Conservation (phyloP, 1,140 invertebrate species). For the Parapsyche elsis region DNA sequence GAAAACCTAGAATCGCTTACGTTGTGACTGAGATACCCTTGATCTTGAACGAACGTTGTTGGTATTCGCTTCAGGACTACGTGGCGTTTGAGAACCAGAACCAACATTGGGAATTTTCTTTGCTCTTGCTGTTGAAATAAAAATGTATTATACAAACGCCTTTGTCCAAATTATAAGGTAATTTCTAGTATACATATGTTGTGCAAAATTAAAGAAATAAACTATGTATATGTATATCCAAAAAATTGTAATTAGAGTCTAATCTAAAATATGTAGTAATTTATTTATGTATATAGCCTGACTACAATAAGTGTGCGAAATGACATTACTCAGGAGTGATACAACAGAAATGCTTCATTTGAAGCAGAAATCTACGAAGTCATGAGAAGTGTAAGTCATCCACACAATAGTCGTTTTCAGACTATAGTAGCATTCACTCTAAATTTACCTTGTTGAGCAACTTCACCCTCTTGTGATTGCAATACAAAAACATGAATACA, state of each 20-base stretch:
- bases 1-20: constrained; percentile 69
- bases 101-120: constrained; percentile 68
- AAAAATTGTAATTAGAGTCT: too few species aligned
- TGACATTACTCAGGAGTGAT: too few species aligned
- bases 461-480: constrained; percentile 67
- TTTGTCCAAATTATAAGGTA: too few species aligned
- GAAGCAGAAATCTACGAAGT: too few species aligned
- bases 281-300: too few species aligned
- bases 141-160: neutral
- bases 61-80: constrained; percentile 74
- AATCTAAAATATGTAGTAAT: too few species aligned
- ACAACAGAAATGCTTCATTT: too few species aligned
- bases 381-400: too few species aligned
- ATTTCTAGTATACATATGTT: too few species aligned
- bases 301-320: too few species aligned
- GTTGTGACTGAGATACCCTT: constrained; percentile 90
- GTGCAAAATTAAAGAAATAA: too few species aligned
- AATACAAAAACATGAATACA: constrained; percentile 58
- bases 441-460: constrained; percentile 68
- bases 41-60: constrained; percentile 67
- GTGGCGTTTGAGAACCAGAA: constrained; percentile 66
- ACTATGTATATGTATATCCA: too few species aligned
- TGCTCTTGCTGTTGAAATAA: constrained; percentile 69
- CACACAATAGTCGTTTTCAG: neutral
- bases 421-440: neutral